These are phyloP conservation scores for Drosophila greeni DNA, from an alignment of 2,888 invertebrate species.

Conservation along the genomic window DNA sequence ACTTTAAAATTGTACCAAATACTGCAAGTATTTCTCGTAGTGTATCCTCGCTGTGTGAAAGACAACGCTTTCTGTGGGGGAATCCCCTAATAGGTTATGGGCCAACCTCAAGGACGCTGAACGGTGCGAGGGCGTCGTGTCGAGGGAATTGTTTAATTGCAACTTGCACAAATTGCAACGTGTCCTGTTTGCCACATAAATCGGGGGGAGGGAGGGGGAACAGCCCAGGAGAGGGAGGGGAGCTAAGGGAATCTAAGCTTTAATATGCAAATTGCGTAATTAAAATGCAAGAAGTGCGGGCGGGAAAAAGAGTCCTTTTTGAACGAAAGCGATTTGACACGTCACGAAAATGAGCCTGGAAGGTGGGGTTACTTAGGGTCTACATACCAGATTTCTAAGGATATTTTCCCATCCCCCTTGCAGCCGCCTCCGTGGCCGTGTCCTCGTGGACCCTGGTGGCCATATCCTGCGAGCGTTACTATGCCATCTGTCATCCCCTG, in stretches of 20 bases:
- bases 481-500: conserved; percentile 88
- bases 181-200: conserved; percentile 1
- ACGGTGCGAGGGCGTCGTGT: background rate
- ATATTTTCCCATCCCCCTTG: background rate
- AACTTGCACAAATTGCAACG: conserved; percentile 35
- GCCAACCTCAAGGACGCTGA: background rate
- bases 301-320: background rate
- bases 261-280: conserved; percentile 44
- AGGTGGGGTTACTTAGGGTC: too few species aligned
- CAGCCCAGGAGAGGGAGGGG: too few species aligned
- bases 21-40: background rate
- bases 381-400: background rate
- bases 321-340: conserved; percentile 17
- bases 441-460: conserved; percentile 88
- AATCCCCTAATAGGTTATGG: conserved; percentile 3
- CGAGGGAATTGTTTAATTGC: conserved; percentile 37
- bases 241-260: background rate
- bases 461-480: conserved; percentile 88
- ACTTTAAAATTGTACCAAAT: background rate
- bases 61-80: background rate
- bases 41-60: background rate
- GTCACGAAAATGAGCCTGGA: too few species aligned
- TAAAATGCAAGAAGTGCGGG: conserved; percentile 34
- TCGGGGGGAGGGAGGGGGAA: background rate
- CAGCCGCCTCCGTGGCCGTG: conserved; percentile 87